Base-by-base conservation (phyloP, 2,888 invertebrate species). In the Chaetoderma sp. region DNA sequence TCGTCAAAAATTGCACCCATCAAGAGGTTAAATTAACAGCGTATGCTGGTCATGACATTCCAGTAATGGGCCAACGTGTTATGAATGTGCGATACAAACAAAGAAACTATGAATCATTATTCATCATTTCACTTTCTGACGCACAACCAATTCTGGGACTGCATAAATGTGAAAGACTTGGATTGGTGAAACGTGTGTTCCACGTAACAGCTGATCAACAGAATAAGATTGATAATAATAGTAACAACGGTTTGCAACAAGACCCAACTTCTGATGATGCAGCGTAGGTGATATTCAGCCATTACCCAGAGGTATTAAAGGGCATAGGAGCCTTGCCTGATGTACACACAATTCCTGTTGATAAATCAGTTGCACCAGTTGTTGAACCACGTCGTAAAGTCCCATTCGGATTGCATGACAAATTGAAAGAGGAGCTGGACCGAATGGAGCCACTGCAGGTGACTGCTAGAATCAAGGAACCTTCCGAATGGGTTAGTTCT, bases 401-500 rank as follows among this genome's bases (percentile, higher is more conserved):
- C 33, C 73, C 70, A 45, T 64, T 63, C 56, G 64, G 59, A 23
- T 30, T 73, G 16, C 62, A 59, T 33, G 61, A 63, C 16, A 65
- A 63, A 42, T 33, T 74, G 18, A 68, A 71, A 64, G 52, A 55
- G 47, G 69, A 73, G 57, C 54, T 75, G 18, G 47, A 63, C 10
- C 18, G 52, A 16, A 67, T 75, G 64, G 67, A 70, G 33, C 6
- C 52, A 16, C 33, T 61, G 21, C 44, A 45, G 18, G 65, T 73
- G 10, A 72, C 73, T 18, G 32, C n/a, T 21, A 70, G 66, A 63
- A 66, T 75, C 10, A 57, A 60, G 49, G 64, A 73, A 44, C 75
- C 73, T 8, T 72, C 73, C 36, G 65, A 68, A 32, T 76, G 76
- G 75, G 74, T 75, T 8, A 74, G 58, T 60, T 60, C 67, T 4